Evolutionary conservation across 2,888 invertebrate species (phyloP).

Genomic region (Nomada goodeniana): DNA sequence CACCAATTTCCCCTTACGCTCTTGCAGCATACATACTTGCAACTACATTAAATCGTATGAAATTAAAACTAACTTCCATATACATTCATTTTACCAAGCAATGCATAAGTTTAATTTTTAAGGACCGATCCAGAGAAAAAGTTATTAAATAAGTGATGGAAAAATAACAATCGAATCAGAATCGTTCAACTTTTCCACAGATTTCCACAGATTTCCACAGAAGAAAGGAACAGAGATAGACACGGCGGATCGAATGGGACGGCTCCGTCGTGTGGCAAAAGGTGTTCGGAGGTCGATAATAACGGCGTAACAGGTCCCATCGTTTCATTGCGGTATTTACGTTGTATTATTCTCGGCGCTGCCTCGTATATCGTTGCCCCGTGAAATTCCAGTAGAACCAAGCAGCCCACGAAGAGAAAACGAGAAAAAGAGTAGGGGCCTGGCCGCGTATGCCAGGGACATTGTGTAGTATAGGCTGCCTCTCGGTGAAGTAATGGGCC

Average conservation of each 20-base stretch:
- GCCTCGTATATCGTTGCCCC: conserved; percentile 61
- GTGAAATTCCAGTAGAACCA: conserved; percentile 65
- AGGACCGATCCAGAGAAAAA: too few species aligned
- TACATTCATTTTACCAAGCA: not conserved
- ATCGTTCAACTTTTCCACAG: not conserved
- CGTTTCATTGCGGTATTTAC: conserved; percentile 68
- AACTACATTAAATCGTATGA: too few species aligned
- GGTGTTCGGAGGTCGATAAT: conserved; percentile 40
- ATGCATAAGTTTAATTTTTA: not conserved
- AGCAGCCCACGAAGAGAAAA: conserved; percentile 10
- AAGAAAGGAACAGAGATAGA: conserved; percentile 14
- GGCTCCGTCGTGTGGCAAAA: conserved; percentile 15
- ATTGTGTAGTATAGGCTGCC: conserved; percentile 52
- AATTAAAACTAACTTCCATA: not conserved
- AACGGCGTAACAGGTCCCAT: conserved; percentile 66
- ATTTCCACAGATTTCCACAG: not conserved
- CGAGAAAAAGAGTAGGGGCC: conserved; percentile 41
- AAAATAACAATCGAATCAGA: not conserved
- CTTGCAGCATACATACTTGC: too few species aligned
- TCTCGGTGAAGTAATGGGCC: conserved; percentile 73
- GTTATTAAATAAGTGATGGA: too few species aligned
- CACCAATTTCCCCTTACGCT: too few species aligned
- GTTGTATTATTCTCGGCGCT: conserved; percentile 65
- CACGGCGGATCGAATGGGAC: conserved; percentile 22
- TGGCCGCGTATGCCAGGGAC: conserved; percentile 32